Conservation (phyloP, 2,797 vertebrate genomes). For the Anolis apletophallus region DNA sequence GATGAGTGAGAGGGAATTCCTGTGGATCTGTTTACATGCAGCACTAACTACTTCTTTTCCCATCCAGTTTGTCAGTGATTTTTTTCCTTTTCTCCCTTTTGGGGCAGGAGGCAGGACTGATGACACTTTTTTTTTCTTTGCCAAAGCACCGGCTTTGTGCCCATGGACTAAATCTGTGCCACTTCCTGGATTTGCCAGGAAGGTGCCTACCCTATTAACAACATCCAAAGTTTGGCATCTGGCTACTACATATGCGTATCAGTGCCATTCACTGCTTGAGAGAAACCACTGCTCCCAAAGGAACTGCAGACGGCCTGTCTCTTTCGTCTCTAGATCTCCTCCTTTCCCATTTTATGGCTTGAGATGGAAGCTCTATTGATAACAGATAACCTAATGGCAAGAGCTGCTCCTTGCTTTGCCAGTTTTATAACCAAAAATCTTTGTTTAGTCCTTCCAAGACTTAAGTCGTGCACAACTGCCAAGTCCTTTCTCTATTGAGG, state of each 20-base stretch:
- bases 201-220: background rate
- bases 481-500: constrained; percentile 4
- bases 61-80: constrained; percentile 8
- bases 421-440: constrained; percentile 35
- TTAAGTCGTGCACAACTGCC: constrained; percentile 31
- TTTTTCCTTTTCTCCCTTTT: background rate
- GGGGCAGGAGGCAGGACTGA: background rate
- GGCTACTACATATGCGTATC: constrained; percentile 4
- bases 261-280: constrained; percentile 31
- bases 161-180: constrained; percentile 28
- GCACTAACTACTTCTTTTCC: constrained; percentile 16
- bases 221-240: background rate
- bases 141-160: constrained; percentile 35
- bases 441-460: constrained; percentile 37
- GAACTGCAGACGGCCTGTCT: background rate
- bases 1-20: background rate
- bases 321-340: constrained; percentile 11
- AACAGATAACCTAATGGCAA: constrained; percentile 23
- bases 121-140: constrained; percentile 9
- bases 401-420: constrained; percentile 40
- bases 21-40: constrained; percentile 53
- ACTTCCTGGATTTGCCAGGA: background rate
- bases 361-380: constrained; percentile 27
- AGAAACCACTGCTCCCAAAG: constrained; percentile 32
- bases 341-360: constrained; percentile 1